phyloP scores from a whole-genome alignment of 1,140 invertebrate genomes.

The Sycophila sp. region DNA sequence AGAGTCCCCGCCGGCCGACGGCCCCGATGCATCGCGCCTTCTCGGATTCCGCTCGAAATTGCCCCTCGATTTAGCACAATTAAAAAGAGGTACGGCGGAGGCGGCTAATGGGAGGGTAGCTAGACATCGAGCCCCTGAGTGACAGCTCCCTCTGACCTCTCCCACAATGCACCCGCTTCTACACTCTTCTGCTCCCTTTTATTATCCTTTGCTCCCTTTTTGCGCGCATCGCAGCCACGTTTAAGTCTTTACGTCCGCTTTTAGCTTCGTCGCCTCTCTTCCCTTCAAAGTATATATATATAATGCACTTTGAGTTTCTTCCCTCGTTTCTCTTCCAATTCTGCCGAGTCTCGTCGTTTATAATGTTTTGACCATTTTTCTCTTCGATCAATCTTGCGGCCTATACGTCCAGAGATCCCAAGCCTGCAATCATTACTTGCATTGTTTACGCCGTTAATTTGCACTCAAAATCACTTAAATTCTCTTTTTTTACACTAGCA shows the following conservation, averaged over 20 bases:
- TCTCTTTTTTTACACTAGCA: no score
- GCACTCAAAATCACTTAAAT: no score
- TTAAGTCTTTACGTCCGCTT: neutral
- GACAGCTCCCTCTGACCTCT: slow-evolving; percentile 64
- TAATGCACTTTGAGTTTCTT: neutral
- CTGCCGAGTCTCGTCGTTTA: no score
- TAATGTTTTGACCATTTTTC: no score
- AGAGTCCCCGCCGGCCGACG: slow-evolving; percentile 17
- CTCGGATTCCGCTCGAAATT: slow-evolving; percentile 55
- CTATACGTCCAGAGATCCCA: no score
- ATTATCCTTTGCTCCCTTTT: neutral
- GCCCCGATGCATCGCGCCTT: slow-evolving; percentile 49
- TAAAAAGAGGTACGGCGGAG: slow-evolving; percentile 51
- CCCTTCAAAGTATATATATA: no score
- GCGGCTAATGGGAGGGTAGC: slow-evolving; percentile 64
- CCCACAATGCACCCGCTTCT: slow-evolving; percentile 45
- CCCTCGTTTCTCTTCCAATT: neutral
- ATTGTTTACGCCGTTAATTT: no score
- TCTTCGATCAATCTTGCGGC: no score
- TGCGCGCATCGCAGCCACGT: neutral
- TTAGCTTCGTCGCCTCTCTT: neutral
- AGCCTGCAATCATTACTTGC: no score
- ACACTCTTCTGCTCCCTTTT: neutral
- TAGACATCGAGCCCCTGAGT: slow-evolving; percentile 61
- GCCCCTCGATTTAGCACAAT: slow-evolving; percentile 66